A percentile compares a stretch with the other conserved stretches of the same genome.
Conservation (phyloP, 2,797 vertebrate species). For the Anguilla pacifica region DNA sequence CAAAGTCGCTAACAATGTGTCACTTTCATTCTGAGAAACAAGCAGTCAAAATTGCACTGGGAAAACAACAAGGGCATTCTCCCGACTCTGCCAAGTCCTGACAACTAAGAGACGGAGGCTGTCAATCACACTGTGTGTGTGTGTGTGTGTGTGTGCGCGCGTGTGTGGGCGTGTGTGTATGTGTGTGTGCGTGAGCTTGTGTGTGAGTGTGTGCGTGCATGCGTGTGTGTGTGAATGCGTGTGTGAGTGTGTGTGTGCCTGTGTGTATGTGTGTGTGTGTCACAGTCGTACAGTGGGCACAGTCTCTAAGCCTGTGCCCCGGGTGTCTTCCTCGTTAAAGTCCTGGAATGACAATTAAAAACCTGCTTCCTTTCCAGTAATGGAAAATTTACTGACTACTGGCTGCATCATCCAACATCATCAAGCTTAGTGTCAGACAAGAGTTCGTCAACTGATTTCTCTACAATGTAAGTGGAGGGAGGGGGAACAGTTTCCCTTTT, state of each 20-base stretch:
- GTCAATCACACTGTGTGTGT: conserved; percentile 27
- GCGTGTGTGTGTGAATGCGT: background rate
- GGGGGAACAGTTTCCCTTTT: too few relatives aligned
- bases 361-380: too few relatives aligned
- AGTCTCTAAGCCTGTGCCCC: background rate
- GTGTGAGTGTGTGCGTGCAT: conserved; percentile 18
- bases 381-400: too few relatives aligned
- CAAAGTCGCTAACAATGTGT: conserved; percentile 27
- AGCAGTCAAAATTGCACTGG: conserved; percentile 34
- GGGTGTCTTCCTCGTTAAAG: too few relatives aligned
- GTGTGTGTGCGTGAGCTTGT: background rate
- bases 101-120: conserved; percentile 20
- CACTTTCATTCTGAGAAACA: conserved; percentile 31
- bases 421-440: too few relatives aligned
- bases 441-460: too few relatives aligned
- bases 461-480: too few relatives aligned
- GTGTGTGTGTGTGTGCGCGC: conserved; percentile 1
- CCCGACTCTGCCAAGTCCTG: background rate
- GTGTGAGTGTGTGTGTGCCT: background rate
- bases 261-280: conserved; percentile 27
- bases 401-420: too few relatives aligned
- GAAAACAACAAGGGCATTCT: conserved; percentile 27
- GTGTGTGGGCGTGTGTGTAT: background rate
- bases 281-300: background rate
- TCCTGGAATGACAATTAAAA: too few relatives aligned